A percentile compares a stretch with the other conserved stretches of the same genome.
Conservation (phyloP, 2,888 invertebrate species). For the Synanthedon tipuliformis region DNA sequence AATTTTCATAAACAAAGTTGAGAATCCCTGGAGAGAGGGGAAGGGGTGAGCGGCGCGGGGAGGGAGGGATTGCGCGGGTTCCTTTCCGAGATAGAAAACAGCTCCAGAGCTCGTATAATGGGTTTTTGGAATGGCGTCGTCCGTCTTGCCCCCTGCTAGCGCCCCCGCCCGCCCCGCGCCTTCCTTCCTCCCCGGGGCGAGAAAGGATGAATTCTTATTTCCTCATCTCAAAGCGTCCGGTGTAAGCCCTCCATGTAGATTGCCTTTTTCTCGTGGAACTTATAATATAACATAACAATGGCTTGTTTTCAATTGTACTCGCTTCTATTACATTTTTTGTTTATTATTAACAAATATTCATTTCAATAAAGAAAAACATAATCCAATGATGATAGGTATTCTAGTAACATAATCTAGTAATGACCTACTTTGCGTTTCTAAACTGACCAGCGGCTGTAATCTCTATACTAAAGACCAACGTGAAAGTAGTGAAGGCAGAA, state of each 20-base stretch:
- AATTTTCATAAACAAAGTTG: slow-evolving; percentile 70
- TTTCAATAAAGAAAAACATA: not conserved
- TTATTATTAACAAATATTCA: not conserved
- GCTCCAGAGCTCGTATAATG: slow-evolving; percentile 76
- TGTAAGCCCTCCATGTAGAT: slow-evolving; percentile 66
- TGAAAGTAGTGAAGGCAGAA: no score
- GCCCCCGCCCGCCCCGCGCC: slow-evolving; percentile 28
- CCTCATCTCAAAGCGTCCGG: slow-evolving; percentile 67
- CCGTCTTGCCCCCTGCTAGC: slow-evolving; percentile 66
- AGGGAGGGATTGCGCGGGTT: slow-evolving; percentile 38
- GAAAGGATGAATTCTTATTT: slow-evolving; percentile 72
- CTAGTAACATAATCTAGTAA: not conserved
- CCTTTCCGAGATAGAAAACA: slow-evolving; percentile 71
- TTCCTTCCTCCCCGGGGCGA: slow-evolving; percentile 40
- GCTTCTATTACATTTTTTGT: slow-evolving; percentile 31
- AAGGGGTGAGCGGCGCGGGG: slow-evolving; percentile 26
- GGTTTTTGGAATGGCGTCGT: slow-evolving; percentile 79
- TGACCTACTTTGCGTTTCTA: not conserved
- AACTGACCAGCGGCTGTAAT: no score
- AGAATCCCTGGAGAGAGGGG: slow-evolving; percentile 43
- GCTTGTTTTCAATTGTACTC: slow-evolving; percentile 67
- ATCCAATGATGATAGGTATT: no score
- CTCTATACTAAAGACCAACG: no score
- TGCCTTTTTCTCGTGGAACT: slow-evolving; percentile 64
- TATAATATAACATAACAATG: slow-evolving; percentile 66